phyloP scores from a whole-genome alignment of 2,888 invertebrate species.

The Scaptomyza parva region DNA sequence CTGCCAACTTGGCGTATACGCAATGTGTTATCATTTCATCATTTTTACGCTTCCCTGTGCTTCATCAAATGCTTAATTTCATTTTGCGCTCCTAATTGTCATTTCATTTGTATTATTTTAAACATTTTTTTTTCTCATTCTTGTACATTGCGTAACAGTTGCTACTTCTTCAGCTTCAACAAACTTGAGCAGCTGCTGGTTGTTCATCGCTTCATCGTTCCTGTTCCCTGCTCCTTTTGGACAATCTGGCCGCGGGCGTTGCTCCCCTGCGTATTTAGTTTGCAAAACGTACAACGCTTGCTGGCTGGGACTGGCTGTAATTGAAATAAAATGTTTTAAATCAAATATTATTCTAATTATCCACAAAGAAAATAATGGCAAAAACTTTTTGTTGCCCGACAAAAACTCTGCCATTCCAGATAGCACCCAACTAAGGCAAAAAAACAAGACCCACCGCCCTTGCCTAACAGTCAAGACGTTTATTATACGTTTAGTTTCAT shows the following conservation, averaged over 20 bases:
- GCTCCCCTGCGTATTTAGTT: slow-evolving; percentile 61
- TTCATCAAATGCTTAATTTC: slow-evolving; percentile 71
- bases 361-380: slow-evolving; percentile 70
- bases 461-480: slow-evolving; percentile 1
- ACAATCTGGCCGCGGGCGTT: slow-evolving; percentile 52
- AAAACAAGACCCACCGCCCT: neutral
- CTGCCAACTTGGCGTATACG: slow-evolving; percentile 33
- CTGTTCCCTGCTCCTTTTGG: slow-evolving; percentile 48
- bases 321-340: slow-evolving; percentile 81
- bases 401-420: neutral
- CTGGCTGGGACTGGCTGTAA: slow-evolving; percentile 43
- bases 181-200: slow-evolving; percentile 58
- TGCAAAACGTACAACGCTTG: slow-evolving; percentile 31
- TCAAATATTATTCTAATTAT: slow-evolving; percentile 81
- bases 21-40: slow-evolving; percentile 68
- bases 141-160: slow-evolving; percentile 44
- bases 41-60: slow-evolving; percentile 62
- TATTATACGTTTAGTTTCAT: slow-evolving; percentile 29
- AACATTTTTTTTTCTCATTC: slow-evolving; percentile 21
- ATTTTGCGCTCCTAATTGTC: slow-evolving; percentile 67
- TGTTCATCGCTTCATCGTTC: no score
- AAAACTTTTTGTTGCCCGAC: slow-evolving; percentile 41
- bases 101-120: slow-evolving; percentile 63
- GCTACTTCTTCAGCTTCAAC: slow-evolving; percentile 46
- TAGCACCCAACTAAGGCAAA: neutral